Conservation (phyloP, 2,797 vertebrate genomes). For the Poeciliopsis paucimaculata region DNA sequence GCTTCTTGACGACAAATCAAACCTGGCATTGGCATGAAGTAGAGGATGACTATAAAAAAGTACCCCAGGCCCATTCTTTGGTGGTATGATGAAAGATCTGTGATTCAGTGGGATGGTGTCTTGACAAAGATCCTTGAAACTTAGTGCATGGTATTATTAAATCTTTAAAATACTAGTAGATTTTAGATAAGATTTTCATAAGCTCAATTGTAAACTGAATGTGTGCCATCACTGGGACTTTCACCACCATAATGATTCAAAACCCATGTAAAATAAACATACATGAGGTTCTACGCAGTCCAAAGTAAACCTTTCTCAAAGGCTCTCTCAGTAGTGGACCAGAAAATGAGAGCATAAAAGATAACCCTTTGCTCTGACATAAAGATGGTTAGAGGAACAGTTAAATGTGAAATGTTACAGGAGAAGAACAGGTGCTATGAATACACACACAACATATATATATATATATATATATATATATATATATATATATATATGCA, state of each 20-base stretch:
- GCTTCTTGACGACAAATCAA: neutral
- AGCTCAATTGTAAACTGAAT: neutral
- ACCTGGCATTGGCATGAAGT: neutral
- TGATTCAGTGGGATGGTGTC: neutral
- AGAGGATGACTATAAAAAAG: neutral
- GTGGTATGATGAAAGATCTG: neutral
- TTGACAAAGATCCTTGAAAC: neutral
- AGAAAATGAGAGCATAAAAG: neutral
- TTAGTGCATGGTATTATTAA: neutral
- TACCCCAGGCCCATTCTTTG: neutral
- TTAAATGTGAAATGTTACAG: neutral
- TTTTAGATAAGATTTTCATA: neutral
- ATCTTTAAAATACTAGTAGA: neutral
- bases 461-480: too few species aligned
- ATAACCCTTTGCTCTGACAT: neutral
- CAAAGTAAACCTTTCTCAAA: neutral
- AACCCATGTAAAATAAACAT: neutral
- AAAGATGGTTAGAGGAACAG: neutral
- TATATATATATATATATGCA: too few species aligned
- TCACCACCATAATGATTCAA: neutral
- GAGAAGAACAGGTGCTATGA: neutral
- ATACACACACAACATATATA: neutral
- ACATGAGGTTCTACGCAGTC: neutral
- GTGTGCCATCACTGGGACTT: neutral
- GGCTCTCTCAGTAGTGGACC: neutral